These are phyloP conservation scores for Pyrrhosoma nymphula DNA, from an alignment of 2,888 invertebrate species.

Conservation along the genomic window DNA sequence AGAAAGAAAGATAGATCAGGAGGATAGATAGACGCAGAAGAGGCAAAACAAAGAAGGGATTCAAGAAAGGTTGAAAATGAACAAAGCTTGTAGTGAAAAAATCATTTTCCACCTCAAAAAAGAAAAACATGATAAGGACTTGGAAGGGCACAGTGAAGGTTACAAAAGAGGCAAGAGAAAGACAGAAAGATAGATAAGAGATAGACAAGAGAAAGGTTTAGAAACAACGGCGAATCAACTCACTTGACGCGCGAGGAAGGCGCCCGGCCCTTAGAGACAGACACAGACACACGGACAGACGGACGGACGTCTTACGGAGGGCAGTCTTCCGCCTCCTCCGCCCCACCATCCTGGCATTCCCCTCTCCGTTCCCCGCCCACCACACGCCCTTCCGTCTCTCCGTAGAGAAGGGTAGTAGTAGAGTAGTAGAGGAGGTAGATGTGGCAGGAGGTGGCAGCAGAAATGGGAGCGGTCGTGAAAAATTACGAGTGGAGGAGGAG, in stretches of 20 bases:
- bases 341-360: conserved; percentile 42
- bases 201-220: conserved; percentile 12
- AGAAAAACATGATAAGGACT: no score
- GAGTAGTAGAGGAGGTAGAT: conserved; percentile 8
- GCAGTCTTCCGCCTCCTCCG: conserved; percentile 64
- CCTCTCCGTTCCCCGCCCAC: conserved; percentile 36
- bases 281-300: conserved; percentile 58
- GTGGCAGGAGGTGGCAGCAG: background rate
- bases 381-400: conserved; percentile 62
- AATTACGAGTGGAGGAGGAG: background rate
- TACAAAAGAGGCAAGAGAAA: conserved; percentile 49
- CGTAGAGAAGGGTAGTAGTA: conserved; percentile 17
- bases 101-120: no score
- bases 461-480: background rate
- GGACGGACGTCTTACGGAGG: conserved; percentile 60
- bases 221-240: conserved; percentile 66
- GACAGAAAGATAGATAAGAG: background rate
- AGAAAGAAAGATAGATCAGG: no score
- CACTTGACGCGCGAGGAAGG: conserved; percentile 60
- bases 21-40: no score
- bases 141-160: background rate
- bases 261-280: conserved; percentile 52
- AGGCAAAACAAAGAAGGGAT: no score
- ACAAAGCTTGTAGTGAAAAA: no score
- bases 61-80: no score